Conservation (phyloP, 2,888 invertebrate species). For the Masnerella sp. region DNA sequence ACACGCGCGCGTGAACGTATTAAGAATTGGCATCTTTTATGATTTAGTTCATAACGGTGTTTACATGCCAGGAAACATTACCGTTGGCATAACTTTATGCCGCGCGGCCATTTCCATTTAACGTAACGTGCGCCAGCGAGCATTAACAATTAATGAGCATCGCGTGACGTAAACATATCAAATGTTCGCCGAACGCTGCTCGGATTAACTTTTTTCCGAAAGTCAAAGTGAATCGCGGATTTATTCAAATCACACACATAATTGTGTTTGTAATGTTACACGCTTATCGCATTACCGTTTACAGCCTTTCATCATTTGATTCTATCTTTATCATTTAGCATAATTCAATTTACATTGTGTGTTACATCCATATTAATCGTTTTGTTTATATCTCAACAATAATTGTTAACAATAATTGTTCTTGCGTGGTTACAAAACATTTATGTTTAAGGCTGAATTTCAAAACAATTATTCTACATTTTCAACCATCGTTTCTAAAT, state of each 20-base stretch:
- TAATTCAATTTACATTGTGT: no score
- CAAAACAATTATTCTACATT: no score
- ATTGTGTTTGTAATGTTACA: background rate
- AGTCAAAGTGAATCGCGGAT: conserved; percentile 30
- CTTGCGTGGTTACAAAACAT: no score
- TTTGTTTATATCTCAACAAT: no score
- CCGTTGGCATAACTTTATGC: conserved; percentile 64
- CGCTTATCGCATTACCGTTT: background rate
- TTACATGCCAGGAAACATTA: conserved; percentile 66
- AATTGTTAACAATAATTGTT: no score
- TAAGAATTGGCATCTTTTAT: conserved; percentile 55
- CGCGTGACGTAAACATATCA: conserved; percentile 31
- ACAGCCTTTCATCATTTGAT: no score
- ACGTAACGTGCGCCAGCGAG: conserved; percentile 31
- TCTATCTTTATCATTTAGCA: no score
- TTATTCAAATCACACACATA: conserved; percentile 1
- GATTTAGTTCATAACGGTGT: conserved; percentile 68
- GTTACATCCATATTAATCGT: no score
- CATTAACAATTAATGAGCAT: conserved; percentile 40
- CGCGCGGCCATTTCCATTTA: conserved; percentile 48
- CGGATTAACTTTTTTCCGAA: conserved; percentile 5
- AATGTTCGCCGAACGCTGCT: background rate
- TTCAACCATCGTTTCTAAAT: no score
- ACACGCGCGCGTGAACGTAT: conserved; percentile 31
- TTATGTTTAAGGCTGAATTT: no score